Base-by-base conservation (phyloP, 2,888 invertebrate species). In the Yponomeuta malinellus region DNA sequence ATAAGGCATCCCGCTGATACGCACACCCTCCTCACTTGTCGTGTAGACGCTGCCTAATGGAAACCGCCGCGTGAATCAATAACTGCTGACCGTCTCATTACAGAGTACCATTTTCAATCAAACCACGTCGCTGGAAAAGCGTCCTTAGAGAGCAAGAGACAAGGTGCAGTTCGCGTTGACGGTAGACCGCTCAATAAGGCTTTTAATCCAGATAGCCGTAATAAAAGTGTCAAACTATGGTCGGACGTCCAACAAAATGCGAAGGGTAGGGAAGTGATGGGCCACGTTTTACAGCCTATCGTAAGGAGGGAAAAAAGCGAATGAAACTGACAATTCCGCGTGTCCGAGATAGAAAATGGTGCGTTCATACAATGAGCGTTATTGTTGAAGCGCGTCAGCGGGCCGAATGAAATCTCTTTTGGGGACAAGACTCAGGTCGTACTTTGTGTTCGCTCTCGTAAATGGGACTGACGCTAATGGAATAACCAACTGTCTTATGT, bases 1-100 rank as follows among this genome's bases (percentile, higher is more conserved):
- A 76, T 73, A 72, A 74, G 74, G 76, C 74, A 76, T 75, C 76
- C 74, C 73, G 79, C 82, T 80, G 81, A 83, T 75, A 79, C 79
- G 76, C 81, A 78, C 76, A 75, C 72, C 77, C 70, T 64, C n/a
- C 70, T 64, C 70, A 68, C 68, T 71, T 63, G 67, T 71, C 71
- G 48, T 64, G 71, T 63, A 43, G 66, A 23, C 68, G 66, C 43
- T 31, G 59, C 71, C 63, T 71, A 68, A 71, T 71, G 71, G 68
- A 71, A 29, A 59, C 23, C 52, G 33, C 63, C 63, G 63, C 71
- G 85, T 83, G 89, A 90, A 90, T 90, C 90, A 90, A 90, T 90
- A 90, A 87, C 87, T 86, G 86, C 89, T 89, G 90, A 88, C 90
- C 89, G 82, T 82, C 87, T 90, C 89, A 90, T 90, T 90, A 90